A percentile compares a stretch with the other conserved stretches of the same genome.
Evolutionary conservation across 2,797 vertebrate genomes (phyloP).

Genomic region (Catostomus latipinnis): DNA sequence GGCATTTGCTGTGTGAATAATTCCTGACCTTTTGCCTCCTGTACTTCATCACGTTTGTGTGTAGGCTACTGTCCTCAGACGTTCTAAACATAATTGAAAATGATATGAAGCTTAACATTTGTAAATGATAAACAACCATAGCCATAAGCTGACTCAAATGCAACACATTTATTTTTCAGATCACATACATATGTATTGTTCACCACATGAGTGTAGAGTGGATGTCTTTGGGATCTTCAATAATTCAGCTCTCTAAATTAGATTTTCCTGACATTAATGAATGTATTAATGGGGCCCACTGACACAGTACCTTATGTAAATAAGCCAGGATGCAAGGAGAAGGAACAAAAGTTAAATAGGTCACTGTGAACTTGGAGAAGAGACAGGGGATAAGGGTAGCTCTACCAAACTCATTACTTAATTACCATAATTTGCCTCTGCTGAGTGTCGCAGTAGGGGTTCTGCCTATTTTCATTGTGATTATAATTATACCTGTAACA

Average conservation of each 20-base stretch:
- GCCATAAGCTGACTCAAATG: slow-evolving; percentile 18
- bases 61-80: slow-evolving; percentile 28
- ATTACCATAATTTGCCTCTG: slow-evolving; percentile 51
- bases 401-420: slow-evolving; percentile 60
- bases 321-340: slow-evolving; percentile 56
- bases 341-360: slow-evolving; percentile 63
- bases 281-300: slow-evolving; percentile 70
- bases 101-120: slow-evolving; percentile 51
- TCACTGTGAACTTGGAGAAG: slow-evolving; percentile 57
- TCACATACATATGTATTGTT: slow-evolving; percentile 17
- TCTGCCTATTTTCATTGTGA: slow-evolving; percentile 49
- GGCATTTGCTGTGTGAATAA: slow-evolving; percentile 42
- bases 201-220: slow-evolving; percentile 48
- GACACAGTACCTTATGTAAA: slow-evolving; percentile 66
- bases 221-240: slow-evolving; percentile 64
- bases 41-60: slow-evolving; percentile 34
- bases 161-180: slow-evolving; percentile 28
- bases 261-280: slow-evolving; percentile 69
- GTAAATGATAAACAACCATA: slow-evolving; percentile 38
- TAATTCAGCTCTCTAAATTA: slow-evolving; percentile 67
- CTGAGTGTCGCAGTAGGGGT: slow-evolving; percentile 32
- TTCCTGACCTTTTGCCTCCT: slow-evolving; percentile 54
- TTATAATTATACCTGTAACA: slow-evolving; percentile 55
- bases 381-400: slow-evolving; percentile 56
- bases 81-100: slow-evolving; percentile 30